Evolutionary conservation across 2,888 invertebrate genomes (phyloP), one percentile per base, ranked within the genome.

Genomic region (Eutolmus rufibarbis): DNA sequence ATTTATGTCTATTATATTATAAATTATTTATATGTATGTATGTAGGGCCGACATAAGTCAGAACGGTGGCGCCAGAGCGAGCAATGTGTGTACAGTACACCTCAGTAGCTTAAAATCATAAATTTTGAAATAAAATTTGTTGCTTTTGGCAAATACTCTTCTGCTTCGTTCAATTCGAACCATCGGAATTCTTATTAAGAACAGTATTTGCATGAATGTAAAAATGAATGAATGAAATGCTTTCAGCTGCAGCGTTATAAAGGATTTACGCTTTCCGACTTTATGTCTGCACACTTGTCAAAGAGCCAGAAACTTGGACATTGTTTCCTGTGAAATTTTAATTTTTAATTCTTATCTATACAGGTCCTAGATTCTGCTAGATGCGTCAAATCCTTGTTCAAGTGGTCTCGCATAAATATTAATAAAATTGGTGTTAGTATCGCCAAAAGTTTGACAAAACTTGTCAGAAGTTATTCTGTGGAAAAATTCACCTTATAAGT

Each of bases 401-500:
- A 91, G 2, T 92, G 92, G 92, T 91, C 92, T 0, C 92, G 92
- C 2, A 90, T 92, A 19, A 92, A 92, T 88, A 92, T 92, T 12
- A 91, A 92, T 87, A 91, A 90, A 78, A 91, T 92, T 86, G 92
- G 92, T 1, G 89, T 89, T 87, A 89, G 89, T 51, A 89, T 92
- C 31, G 92, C 92, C 90, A 0, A 87, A 89, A 92, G 91, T 5
- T 78, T 92, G 82, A 89, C 89, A 14, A 90, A 91, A 88, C 88
- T 92, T 14, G 78, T 90, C n/a, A 89, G 91, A 46, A 87, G 90
- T 74, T 92, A 12, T 90, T 90, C 0, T 76, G 90, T 9, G 19
- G 88, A 90, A 1, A 91, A 91, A 91, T 92, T 19, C 92, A 92
- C 88, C 88, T 92, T 37, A 92, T 92, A 87, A 92, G 90, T 90